Base-by-base conservation (phyloP, 2,113 vertebrate species). In the Heteronetta atricapilla region DNA sequence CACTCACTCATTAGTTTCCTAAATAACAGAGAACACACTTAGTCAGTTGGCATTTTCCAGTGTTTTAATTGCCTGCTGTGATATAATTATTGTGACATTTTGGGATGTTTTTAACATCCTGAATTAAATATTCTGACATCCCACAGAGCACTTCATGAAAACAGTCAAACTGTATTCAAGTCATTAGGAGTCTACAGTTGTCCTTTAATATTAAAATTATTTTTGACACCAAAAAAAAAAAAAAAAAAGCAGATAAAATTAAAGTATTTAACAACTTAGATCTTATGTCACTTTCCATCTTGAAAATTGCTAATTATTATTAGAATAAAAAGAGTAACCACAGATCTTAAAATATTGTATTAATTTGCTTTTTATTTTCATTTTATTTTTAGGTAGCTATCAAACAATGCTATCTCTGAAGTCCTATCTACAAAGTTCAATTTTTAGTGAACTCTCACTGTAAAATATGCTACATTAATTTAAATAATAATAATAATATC, bases 81-180 rank as follows among this genome's bases (percentile, higher is more conserved):
- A 98, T 98, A 98, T 98, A 98, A 98, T 98, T 98, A 98, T 98
- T 98, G 97, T 98, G 98, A 98, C 98, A 98, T 98, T 98, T 98
- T 98, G 98, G 98, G 98, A 98, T 98, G 98, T 98, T 98, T 98
- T 98, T 98, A 98, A 98, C 98, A 98, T 98, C 98, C 98, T 98
- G 98, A 98, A 98, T 98, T 98, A 98, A 98, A 98, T 98, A 98
- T 98, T 98, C 98, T 98, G 98, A 98, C 98, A 98, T 98, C 98
- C 98, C 98, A 98, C 98, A 98, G 98, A 98, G 98, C 97, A 98
- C 98, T 98, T 98, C 98, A 98, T 97, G 98, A 98, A 98, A 98
- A 98, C 97, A 98, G 98, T 98, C 98, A 98, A 98, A 98, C 96
- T 97, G 96, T 96, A 98, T 98, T 98, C 97, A 97, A 98, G 97